Base-by-base conservation (phyloP, 2,113 vertebrate genomes). In the Actenoides lindsayi region DNA sequence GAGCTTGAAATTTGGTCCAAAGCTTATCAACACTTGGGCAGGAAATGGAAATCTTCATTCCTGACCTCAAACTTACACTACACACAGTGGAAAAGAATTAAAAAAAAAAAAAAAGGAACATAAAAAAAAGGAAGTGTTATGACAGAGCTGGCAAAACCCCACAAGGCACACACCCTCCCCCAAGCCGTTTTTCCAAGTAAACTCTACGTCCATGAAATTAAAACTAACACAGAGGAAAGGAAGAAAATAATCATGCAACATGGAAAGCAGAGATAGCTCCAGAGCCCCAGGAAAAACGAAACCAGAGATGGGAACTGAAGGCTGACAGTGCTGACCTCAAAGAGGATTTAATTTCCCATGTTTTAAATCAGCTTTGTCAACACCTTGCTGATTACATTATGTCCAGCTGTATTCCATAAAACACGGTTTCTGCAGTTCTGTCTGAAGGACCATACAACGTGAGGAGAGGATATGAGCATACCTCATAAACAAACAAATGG, bases 301-400 rank as follows among this genome's bases (percentile, higher is more conserved):
- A 74, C 41, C 51, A 64, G 91, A 87, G 62, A 76, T 46, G 77
- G 37, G 87, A 96, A 88, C 1, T 73, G 82, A 86, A 87, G 41
- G 67, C 90, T 95, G 89, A 63, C 65, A 89, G 80, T 10, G 57
- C 74, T 79, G 87, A 94, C 84, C 87, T 69, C 70, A 89, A 51
- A 41, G 53, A 84, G 21, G 79, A 83, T 91, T 93, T 85, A 23
- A 94, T 87, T 87, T 62, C 21, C 2, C 37, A 6, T 23, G 41
- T 73, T 78, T 57, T 37, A 82, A 83, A 83, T 76, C 89, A 94
- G 71, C 90, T 80, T 79, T 90, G 87, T 63, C 94, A 95, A 94
- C 94, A 89, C 90, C 70, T 80, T 63, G 5, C 59, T 67, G 67
- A 96, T 83, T 30, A n/a, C 85, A 86, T 86, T 70, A 67, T 3